Evolutionary conservation across 2,888 invertebrate genomes (phyloP), one percentile per base, ranked within the genome.

Genomic region (Drosophila flavopinicola): DNA sequence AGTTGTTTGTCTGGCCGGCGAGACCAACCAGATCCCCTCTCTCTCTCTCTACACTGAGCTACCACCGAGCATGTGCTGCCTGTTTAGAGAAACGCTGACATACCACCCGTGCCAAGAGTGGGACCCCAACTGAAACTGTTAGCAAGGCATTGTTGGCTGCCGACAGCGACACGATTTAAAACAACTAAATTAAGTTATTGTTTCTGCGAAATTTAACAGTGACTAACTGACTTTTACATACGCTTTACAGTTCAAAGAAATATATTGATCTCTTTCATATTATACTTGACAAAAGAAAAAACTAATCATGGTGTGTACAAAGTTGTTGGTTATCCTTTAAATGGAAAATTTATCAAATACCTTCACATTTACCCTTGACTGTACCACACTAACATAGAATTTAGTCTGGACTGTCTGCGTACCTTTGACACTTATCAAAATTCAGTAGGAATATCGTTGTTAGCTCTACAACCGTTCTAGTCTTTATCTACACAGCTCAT

Each of bases 181-280:
- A 75, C 75, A 86, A 86, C 78, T 86, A 80, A 89, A 88, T 89
- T 88, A 88, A 88, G 88, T 88, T 88, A 88, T 88, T 85, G 84
- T 87, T 77, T 78, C 61, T 63, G 58, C 11, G 52, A 17, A 41
- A 25, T 25, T n/a, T 20, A 6, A 20, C 33, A 48, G 6, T 6
- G 29, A 10, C 15, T 29, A 6, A 6, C 6, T 1, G 60, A 66
- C 47, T 51, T 30, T 27, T 17, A 27, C 20, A 51, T 78, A 52
- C 83, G 17, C 78, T 78, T 11, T 24, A 25, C 17, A 13, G 1
- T 1, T 9, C n/a, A 27, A 6, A 11, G n/a, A 13, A 6, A 25
- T 41, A 41, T 25, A 23, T 4, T 20, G 20, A 20, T 3, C n/a
- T n/a, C n/a, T n/a, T n/a, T n/a, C n/a, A n/a, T n/a, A n/a, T n/a